Base-by-base conservation (phyloP, 2,888 invertebrate species). In the Liposcelis brunnea region DNA sequence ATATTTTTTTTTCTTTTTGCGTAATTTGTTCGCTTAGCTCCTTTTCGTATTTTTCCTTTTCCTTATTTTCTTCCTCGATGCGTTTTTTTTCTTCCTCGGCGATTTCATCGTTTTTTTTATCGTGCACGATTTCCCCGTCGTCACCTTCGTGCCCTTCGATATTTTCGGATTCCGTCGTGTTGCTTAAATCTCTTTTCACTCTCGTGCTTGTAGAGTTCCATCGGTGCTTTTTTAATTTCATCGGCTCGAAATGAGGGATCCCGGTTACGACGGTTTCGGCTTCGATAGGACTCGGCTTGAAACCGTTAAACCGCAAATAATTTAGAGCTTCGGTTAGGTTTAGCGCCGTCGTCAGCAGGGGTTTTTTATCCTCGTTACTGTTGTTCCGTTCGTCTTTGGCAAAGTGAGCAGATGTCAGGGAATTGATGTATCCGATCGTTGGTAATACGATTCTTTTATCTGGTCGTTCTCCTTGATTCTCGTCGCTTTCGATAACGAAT, bases 81-180 rank as follows among this genome's bases (percentile, higher is more conserved):
- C 58, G 50, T 14, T 48, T 42, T 14, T 55, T 56, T 52, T 62
- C 62, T 42, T 55, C 51, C 26, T 59, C 50, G 3, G 61, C 53
- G 2, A 58, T 52, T 2, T 52, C 51, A 1, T 49, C 50, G 6
- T 52, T 50, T 34, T 59, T 47, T 32, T 47, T 49, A 0, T 55
- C 53, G 35, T 55, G 46, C 14, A 61, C 45, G 1, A 59, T 44
- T 31, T 55, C 45, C 4, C 52, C 46, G 15, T 50, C 50, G 31
- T 37, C 38, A 32, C 49, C 50, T 43, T 12, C 44, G 15, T 19
- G 12, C n/a, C 7, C 32, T 18, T 11, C 32, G 10, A 15, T 48
- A 14, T 16, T 33, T 34, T 31, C 48, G 43, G 34, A 43, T 37
- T 48, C 36, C 34, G 47, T 11, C 31, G 19, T 42, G 33, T 48